phyloP scores from a whole-genome alignment of 2,888 invertebrate species.

The Epirrhoe tristata region DNA sequence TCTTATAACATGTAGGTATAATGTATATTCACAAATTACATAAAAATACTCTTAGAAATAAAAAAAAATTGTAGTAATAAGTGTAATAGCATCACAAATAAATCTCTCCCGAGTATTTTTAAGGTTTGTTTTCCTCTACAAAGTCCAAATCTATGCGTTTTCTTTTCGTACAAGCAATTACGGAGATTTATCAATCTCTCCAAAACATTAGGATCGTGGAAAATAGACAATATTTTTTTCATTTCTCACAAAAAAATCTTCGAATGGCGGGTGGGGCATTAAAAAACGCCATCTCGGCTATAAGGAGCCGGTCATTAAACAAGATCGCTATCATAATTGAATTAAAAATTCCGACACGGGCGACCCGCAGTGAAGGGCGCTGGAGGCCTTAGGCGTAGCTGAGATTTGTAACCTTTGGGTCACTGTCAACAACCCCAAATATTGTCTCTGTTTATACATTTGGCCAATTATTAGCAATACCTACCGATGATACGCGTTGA shows the following conservation, averaged over 20 bases:
- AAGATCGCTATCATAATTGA: slow-evolving; percentile 85
- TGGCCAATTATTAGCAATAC: no score
- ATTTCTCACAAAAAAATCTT: slow-evolving; percentile 46
- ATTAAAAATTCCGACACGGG: slow-evolving; percentile 85
- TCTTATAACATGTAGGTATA: no score
- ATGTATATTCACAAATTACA: neutral
- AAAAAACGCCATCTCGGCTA: slow-evolving; percentile 65
- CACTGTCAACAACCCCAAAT: slow-evolving; percentile 3
- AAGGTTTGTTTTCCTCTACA: slow-evolving; percentile 2
- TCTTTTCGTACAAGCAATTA: slow-evolving; percentile 56
- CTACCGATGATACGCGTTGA: no score
- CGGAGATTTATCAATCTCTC: slow-evolving; percentile 67
- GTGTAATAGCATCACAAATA: neutral
- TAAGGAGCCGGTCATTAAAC: slow-evolving; percentile 80
- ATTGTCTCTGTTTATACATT: no score
- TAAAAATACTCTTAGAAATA: neutral
- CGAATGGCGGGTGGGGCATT: slow-evolving; percentile 52
- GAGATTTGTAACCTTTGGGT: neutral
- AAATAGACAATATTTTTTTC: slow-evolving; percentile 44
- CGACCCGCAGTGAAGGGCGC: slow-evolving; percentile 57
- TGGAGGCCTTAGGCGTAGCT: slow-evolving; percentile 25
- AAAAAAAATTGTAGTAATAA: neutral
- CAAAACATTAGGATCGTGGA: slow-evolving; percentile 53
- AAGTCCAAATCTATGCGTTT: slow-evolving; percentile 35
- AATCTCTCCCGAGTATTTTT: slow-evolving; percentile 25